Evolutionary conservation across 2,113 vertebrate genomes (phyloP), one percentile per base, ranked within the genome.

Genomic region (Podiceps cristatus): DNA sequence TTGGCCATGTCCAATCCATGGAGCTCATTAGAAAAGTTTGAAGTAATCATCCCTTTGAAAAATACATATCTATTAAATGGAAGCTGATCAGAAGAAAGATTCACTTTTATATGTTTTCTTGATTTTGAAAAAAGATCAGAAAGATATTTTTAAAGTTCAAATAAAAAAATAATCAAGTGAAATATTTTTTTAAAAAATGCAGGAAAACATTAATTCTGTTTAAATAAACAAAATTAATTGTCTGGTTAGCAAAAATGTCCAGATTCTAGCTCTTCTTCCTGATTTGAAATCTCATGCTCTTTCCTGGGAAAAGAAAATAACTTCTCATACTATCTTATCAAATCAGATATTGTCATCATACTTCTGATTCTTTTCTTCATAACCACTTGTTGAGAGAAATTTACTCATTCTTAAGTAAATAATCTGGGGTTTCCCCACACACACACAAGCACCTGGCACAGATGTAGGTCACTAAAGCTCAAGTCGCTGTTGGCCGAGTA

Each of bases 181-280:
- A 78, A 12, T 16, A 9, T 66, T 64, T 49, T 83, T 71, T 79
- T 13, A 4, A 6, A 79, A 79, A 73, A 13, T 44, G 9, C 25
- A 93, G 60, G 23, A 56, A 49, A 78, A 75, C 9, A 27, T 74
- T 37, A 20, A 69, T 73, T 84, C 27, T 73, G 22, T 59, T 67
- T 33, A 74, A 86, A n/a, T 93, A 66, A 91, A 86, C 44, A 91
- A 94, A 87, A 74, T 40, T 88, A 86, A 77, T 71, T 88, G 53
- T 55, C 59, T 35, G 40, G 13, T 74, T 49, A 69, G 23, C n/a
- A 69, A 42, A 91, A 87, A 35, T 8, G 12, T 44, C 16, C 27
- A 42, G 50, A 59, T 44, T 83, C 23, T 31, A 62, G 17, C 19
- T 92, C 19, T 55, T 71, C 37, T 37, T 75, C 24, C 44, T 50